Evolutionary conservation across 2,113 vertebrate genomes (phyloP), one percentile per base, ranked within the genome.

Genomic region (Montifringilla adamsi): DNA sequence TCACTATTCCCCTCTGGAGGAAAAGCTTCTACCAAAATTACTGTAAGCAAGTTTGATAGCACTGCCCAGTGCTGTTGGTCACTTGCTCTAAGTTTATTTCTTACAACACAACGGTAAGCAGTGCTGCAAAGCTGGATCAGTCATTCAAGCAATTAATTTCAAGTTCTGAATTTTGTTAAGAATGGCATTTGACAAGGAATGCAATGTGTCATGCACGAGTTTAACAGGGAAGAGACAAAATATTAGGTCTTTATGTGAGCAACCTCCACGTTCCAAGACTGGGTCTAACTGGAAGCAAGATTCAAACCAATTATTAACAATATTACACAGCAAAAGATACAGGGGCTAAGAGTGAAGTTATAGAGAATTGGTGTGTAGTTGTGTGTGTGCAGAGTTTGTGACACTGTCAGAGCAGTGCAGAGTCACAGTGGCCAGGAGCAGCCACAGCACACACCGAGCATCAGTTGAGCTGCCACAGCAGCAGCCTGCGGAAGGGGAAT

Each of bases 21-120:
- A 91, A 89, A 91, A 81, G 5, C 28, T 84, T 64, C 44, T 77
- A 50, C 64, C 27, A 62, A 77, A 87, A 81, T 69, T 70, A 58
- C 21, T 52, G 50, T 69, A 66, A 80, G 16, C 10, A 56, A 39
- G 12, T 79, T 47, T 59, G 35, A 30, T 44, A 44, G 27, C 37
- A 35, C 27, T 0, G 0, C 13, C 15, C 19, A 20, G 28, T 49
- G 39, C 47, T 72, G 10, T 39, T 66, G 49, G 43, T 60, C 15
- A 56, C 47, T 75, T 21, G 24, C 16, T 63, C 39, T 93, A 55
- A 31, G 26, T 78, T 82, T 67, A 35, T 79, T 92, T 84, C 69
- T 84, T 87, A 47, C 8, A 59, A 75, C 72, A 41, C 66, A 82
- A 19, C 19, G 52, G 11, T 24, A 62, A 1, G 0, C 28, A 87